Conservation (phyloP, 2,888 invertebrate genomes). For the Diadegma fenestrale region DNA sequence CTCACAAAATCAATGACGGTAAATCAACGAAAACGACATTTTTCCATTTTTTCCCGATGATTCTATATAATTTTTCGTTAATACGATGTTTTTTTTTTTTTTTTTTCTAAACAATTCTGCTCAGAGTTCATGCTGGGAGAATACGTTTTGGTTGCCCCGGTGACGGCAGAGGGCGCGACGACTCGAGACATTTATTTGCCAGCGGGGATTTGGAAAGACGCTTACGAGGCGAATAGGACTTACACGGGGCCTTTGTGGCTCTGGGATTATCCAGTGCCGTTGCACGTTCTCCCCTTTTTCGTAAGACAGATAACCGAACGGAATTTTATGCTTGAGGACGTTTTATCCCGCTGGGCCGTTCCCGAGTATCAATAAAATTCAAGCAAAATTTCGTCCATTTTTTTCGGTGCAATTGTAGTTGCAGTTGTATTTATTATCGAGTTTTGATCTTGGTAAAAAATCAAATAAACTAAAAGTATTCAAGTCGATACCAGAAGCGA, state of each 20-base stretch:
- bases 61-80: neutral
- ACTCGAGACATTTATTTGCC: slow-evolving; percentile 92
- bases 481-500: slow-evolving; percentile 84
- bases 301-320: slow-evolving; percentile 66
- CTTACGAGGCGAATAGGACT: slow-evolving; percentile 78
- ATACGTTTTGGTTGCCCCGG: slow-evolving; percentile 91
- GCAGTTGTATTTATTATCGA: slow-evolving; percentile 10
- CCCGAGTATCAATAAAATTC: neutral
- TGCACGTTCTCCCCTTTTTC: slow-evolving; percentile 90
- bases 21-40: slow-evolving; percentile 43
- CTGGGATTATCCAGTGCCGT: slow-evolving; percentile 88
- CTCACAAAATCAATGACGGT: slow-evolving; percentile 85
- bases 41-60: neutral
- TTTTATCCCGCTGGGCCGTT: neutral
- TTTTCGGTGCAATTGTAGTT: no score
- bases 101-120: slow-evolving; percentile 62
- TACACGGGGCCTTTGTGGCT: slow-evolving; percentile 88
- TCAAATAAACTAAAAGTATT: neutral
- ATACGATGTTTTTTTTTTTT: no score
- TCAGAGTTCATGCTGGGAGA: slow-evolving; percentile 93
- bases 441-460: no score
- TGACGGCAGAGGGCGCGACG: slow-evolving; percentile 88
- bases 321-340: slow-evolving; percentile 21
- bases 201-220: slow-evolving; percentile 90
- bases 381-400: neutral